A percentile compares a stretch with the other conserved stretches of the same genome.
These are phyloP conservation scores for Aplodontia rufa DNA, from an alignment of 2,113 vertebrate species.

Conservation along the genomic window DNA sequence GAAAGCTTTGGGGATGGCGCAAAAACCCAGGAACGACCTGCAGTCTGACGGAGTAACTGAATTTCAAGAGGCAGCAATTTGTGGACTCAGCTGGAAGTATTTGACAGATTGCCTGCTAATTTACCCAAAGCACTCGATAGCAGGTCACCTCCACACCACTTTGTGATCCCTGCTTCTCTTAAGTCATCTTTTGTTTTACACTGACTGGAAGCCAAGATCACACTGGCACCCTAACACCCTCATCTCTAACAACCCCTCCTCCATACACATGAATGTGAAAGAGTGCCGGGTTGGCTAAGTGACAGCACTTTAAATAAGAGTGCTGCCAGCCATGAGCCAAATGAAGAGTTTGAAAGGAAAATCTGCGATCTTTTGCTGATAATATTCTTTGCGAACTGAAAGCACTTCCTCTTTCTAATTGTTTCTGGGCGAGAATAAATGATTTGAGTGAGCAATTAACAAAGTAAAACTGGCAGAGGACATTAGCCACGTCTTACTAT, in stretches of 20 bases:
- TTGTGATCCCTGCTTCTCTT: not conserved
- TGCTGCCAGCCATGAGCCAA: constrained; percentile 30
- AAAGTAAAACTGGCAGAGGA: not conserved
- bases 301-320: constrained; percentile 48
- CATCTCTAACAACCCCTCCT: not conserved
- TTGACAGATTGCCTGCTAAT: not conserved
- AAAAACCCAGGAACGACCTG: not conserved
- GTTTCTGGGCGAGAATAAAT: constrained; percentile 40
- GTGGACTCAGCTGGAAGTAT: not conserved
- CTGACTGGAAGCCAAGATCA: not conserved
- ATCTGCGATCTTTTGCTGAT: constrained; percentile 48
- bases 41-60: not conserved
- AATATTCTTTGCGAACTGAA: constrained; percentile 21
- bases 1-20: not conserved
- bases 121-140: not conserved
- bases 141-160: too few species aligned
- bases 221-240: not conserved
- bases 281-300: constrained; percentile 57
- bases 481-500: not conserved
- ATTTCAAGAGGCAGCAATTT: not conserved
- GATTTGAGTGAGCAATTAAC: not conserved
- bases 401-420: constrained; percentile 28
- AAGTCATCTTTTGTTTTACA: not conserved
- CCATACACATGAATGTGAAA: not conserved
- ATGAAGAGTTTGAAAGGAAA: constrained; percentile 47